These are phyloP conservation scores for Ciona savignyi DNA, from an alignment of 23 tunicate species.

Conservation along the genomic window DNA sequence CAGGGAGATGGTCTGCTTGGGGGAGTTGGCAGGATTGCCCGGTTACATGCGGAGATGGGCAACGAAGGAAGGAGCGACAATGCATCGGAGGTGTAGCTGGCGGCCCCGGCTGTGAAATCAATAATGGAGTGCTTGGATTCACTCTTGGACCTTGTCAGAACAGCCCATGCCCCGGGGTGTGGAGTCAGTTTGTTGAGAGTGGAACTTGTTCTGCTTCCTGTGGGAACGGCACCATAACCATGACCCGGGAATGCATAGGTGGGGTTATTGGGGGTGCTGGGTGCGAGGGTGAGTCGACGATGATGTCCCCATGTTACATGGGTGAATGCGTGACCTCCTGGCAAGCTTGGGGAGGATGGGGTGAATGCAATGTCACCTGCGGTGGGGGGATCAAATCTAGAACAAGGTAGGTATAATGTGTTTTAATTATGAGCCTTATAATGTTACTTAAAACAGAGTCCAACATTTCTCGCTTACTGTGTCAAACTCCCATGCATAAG, in stretches of 20 bases:
- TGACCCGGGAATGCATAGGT: conserved; percentile 16
- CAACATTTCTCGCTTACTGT: too few species aligned
- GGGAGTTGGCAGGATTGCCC: conserved; percentile 13
- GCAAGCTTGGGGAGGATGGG: conserved; percentile 26
- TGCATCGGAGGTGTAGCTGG: conserved; percentile 38
- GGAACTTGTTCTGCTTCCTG: conserved; percentile 19
- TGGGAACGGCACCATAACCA: conserved; percentile 12
- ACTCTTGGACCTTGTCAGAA: neutral
- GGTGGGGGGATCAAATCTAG: conserved; percentile 12
- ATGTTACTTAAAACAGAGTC: too few species aligned
- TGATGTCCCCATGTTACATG: neutral
- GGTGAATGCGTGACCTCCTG: conserved; percentile 14
- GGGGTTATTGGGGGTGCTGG: conserved; percentile 35
- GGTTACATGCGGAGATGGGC: conserved; percentile 24
- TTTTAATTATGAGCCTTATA: too few species aligned
- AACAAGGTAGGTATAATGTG: conserved; percentile 11
- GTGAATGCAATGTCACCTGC: conserved; percentile 13
- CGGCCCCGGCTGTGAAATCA: conserved; percentile 30
- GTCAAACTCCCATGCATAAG: too few species aligned
- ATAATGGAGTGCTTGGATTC: neutral
- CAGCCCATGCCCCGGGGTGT: conserved; percentile 26
- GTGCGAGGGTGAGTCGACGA: conserved; percentile 10
- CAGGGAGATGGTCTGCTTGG: conserved; percentile 39
- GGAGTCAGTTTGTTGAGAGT: conserved; percentile 8
- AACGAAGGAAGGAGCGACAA: neutral